A percentile compares a stretch with the other conserved stretches of the same genome.
phyloP scores from a whole-genome alignment of 2,113 vertebrate genomes.

The Nesospiza acunhae region DNA sequence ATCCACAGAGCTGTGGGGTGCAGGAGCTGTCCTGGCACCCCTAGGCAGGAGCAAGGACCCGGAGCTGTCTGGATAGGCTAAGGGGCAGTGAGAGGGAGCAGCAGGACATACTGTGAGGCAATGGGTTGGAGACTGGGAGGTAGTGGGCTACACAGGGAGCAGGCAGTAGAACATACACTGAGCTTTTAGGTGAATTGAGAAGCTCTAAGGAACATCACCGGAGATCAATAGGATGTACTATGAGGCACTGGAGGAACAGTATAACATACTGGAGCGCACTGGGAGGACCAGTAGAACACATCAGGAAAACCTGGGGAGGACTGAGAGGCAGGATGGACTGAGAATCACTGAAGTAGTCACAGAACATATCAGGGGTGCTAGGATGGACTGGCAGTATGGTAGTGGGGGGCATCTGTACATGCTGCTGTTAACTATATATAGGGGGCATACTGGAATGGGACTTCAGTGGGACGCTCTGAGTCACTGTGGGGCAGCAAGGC shows the following conservation, averaged over 20 bases:
- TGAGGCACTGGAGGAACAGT: neutral
- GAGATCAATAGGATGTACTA: neutral
- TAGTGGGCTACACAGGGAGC: neutral
- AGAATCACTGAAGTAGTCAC: neutral
- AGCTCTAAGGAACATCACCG: neutral
- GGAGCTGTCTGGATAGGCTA: neutral
- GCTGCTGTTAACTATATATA: neutral
- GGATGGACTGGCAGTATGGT: no score
- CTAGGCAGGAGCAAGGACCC: rapidly evolving
- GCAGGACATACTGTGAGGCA: neutral
- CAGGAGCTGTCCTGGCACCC: neutral
- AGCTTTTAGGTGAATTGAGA: neutral
- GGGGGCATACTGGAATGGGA: neutral
- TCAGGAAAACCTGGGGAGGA: neutral
- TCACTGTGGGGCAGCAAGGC: neutral
- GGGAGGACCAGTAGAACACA: neutral
- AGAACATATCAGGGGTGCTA: neutral
- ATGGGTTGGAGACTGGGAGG: neutral
- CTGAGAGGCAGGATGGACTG: neutral
- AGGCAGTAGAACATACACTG: neutral
- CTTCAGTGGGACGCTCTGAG: neutral
- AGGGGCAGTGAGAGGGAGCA: neutral
- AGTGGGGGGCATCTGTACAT: neutral
- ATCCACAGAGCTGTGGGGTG: rapidly evolving
- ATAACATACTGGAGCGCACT: neutral